phyloP scores from a whole-genome alignment of 2,797 vertebrate species.

The Brachyrhaphis roseni region DNA sequence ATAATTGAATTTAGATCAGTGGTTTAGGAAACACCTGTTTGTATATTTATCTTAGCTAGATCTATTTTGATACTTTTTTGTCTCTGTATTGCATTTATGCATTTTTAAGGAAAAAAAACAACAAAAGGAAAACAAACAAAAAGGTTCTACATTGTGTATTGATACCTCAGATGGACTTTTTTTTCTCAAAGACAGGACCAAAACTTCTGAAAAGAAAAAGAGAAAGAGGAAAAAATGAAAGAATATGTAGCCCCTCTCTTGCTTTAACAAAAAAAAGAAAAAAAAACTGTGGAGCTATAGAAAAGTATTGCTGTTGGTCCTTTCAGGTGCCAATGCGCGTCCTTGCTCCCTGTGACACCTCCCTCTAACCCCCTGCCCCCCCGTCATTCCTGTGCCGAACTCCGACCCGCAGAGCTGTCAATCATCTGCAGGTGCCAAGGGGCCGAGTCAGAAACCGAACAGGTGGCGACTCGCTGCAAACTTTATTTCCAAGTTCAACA shows the following conservation, averaged over 20 bases:
- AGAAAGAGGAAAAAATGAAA: slow-evolving; percentile 70
- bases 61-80: slow-evolving; percentile 91
- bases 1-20: slow-evolving; percentile 85
- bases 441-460: slow-evolving; percentile 54
- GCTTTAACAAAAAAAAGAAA: slow-evolving; percentile 69
- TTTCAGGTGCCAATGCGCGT: slow-evolving; percentile 82
- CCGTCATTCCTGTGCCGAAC: slow-evolving; percentile 79
- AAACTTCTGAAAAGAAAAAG: slow-evolving; percentile 81
- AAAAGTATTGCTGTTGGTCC: slow-evolving; percentile 80
- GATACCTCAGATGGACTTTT: slow-evolving; percentile 89
- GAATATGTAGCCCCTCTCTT: slow-evolving; percentile 84
- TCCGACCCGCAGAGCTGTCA: slow-evolving; percentile 77
- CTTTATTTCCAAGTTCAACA: slow-evolving; percentile 53
- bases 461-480: slow-evolving; percentile 55
- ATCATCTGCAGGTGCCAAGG: slow-evolving; percentile 66
- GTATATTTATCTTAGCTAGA: slow-evolving; percentile 93
- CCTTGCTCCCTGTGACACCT: slow-evolving; percentile 77
- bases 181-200: slow-evolving; percentile 86
- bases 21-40: slow-evolving; percentile 89
- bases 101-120: slow-evolving; percentile 84
- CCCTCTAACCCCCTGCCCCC: slow-evolving; percentile 68
- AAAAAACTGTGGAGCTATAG: slow-evolving; percentile 71
- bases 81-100: slow-evolving; percentile 89
- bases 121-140: slow-evolving; percentile 81
- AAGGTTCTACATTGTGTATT: slow-evolving; percentile 82